Conservation (phyloP, 2,113 vertebrate genomes). For the Meles meles region DNA sequence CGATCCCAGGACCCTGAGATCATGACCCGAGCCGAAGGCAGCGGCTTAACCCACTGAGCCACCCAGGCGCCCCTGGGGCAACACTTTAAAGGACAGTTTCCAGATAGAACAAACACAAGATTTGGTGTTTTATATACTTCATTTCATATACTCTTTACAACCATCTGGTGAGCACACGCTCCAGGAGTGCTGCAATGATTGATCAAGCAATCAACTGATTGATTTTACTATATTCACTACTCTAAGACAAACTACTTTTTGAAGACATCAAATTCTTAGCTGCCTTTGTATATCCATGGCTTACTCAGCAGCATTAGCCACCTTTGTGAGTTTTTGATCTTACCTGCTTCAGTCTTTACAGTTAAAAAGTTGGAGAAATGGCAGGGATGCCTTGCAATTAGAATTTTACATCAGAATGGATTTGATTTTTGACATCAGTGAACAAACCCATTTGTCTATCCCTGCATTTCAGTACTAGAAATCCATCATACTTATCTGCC, state of each 20-base stretch:
- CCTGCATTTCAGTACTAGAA: constrained; percentile 64
- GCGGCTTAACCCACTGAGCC: too few species aligned
- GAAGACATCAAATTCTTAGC: background rate
- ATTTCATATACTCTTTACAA: constrained; percentile 24
- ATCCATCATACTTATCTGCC: constrained; percentile 77
- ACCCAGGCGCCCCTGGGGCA: too few species aligned
- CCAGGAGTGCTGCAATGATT: background rate
- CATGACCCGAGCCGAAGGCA: too few species aligned
- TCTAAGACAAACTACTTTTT: constrained; percentile 17
- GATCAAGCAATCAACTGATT: constrained; percentile 37
- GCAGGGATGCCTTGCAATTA: constrained; percentile 59
- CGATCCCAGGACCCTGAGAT: too few species aligned
- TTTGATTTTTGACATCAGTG: constrained; percentile 74
- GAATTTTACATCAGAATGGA: constrained; percentile 68
- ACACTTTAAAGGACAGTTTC: constrained; percentile 40
- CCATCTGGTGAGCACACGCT: background rate
- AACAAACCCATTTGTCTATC: constrained; percentile 71
- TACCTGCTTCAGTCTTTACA: background rate
- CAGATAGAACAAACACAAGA: constrained; percentile 10
- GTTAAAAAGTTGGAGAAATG: constrained; percentile 7
- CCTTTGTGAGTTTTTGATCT: background rate
- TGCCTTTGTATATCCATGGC: background rate
- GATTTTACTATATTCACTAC: constrained; percentile 41
- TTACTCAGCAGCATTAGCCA: background rate
- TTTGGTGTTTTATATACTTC: background rate